Percentiles rank a stretch among this genome's conserved stretches.
Conservation (phyloP, 1,140 invertebrate species). For the Holcopasites calliopsidis region DNA sequence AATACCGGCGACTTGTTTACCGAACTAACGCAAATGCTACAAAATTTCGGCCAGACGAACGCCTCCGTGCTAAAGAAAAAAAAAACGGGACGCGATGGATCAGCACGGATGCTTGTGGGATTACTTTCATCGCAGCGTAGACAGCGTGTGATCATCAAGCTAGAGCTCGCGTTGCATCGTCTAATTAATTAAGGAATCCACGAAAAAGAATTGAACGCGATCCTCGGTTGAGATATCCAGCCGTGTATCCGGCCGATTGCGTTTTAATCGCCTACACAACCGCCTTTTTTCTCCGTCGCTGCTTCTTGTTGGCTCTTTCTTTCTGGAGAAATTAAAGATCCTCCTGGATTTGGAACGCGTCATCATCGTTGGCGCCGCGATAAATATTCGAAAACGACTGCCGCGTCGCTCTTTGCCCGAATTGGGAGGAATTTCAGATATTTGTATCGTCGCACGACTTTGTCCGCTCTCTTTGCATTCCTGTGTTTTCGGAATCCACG, state of each 20-base stretch:
- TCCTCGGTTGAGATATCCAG: slow-evolving; percentile 24
- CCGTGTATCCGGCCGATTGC: not conserved
- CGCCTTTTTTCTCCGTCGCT: not conserved
- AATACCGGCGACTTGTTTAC: not conserved
- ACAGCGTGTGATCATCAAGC: slow-evolving; percentile 42
- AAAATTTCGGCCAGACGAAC: not conserved
- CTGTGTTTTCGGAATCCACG: not conserved
- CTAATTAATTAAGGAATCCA: slow-evolving; percentile 49
- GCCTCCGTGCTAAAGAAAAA: not conserved
- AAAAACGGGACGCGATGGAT: slow-evolving; percentile 21
- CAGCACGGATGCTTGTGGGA: slow-evolving; percentile 26
- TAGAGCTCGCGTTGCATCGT: slow-evolving; percentile 12
- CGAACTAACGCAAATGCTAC: not conserved
- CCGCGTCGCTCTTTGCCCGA: not conserved
- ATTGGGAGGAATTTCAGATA: not conserved
- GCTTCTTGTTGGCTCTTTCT: not conserved
- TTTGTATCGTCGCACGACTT: slow-evolving; percentile 19
- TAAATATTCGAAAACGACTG: slow-evolving; percentile 33
- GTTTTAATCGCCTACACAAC: not conserved
- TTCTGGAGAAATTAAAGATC: not conserved
- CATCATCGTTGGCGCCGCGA: slow-evolving; percentile 9
- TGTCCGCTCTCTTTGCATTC: slow-evolving; percentile 31
- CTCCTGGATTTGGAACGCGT: not conserved
- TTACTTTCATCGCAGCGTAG: slow-evolving; percentile 23
- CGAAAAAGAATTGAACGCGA: slow-evolving; percentile 37